Evolutionary conservation across 2,113 vertebrate species (phyloP).

Genomic region (Epinephelus cyanopodus): DNA sequence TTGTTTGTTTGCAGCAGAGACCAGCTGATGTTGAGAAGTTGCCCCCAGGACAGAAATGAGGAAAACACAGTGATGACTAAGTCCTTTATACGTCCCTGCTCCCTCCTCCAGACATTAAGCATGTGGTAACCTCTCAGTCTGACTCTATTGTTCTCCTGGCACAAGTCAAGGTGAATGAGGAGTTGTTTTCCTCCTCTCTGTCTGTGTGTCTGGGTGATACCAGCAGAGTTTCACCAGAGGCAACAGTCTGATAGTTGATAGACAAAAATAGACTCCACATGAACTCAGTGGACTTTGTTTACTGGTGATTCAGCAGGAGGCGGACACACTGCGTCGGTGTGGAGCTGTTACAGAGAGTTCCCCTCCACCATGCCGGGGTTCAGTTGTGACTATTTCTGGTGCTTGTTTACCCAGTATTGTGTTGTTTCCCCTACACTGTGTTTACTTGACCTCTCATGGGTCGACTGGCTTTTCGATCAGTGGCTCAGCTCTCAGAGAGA

Average conservation of each 20-base stretch:
- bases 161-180: slow-evolving; percentile 32
- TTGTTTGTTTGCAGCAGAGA: slow-evolving; percentile 18
- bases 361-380: not conserved
- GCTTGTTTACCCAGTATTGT: slow-evolving; percentile 60
- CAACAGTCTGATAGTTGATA: slow-evolving; percentile 20
- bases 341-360: slow-evolving; percentile 19
- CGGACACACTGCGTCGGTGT: not conserved
- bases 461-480: slow-evolving; percentile 38
- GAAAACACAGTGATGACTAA: slow-evolving; percentile 51
- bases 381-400: slow-evolving; percentile 55
- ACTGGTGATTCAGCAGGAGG: slow-evolving; percentile 26
- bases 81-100: slow-evolving; percentile 13
- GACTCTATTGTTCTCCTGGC: slow-evolving; percentile 40
- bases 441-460: slow-evolving; percentile 67
- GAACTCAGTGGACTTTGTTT: slow-evolving; percentile 64
- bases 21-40: slow-evolving; percentile 20
- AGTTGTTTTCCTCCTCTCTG: slow-evolving; percentile 19
- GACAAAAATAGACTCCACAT: slow-evolving; percentile 67
- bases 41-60: slow-evolving; percentile 12
- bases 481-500: slow-evolving; percentile 25
- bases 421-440: slow-evolving; percentile 43
- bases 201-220: slow-evolving; percentile 8
- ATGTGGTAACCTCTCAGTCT: slow-evolving; percentile 34
- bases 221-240: slow-evolving; percentile 32
- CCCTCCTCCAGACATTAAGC: slow-evolving; percentile 13